phyloP scores from a whole-genome alignment of 2,888 invertebrate genomes.

The Mesochorus sp. region DNA sequence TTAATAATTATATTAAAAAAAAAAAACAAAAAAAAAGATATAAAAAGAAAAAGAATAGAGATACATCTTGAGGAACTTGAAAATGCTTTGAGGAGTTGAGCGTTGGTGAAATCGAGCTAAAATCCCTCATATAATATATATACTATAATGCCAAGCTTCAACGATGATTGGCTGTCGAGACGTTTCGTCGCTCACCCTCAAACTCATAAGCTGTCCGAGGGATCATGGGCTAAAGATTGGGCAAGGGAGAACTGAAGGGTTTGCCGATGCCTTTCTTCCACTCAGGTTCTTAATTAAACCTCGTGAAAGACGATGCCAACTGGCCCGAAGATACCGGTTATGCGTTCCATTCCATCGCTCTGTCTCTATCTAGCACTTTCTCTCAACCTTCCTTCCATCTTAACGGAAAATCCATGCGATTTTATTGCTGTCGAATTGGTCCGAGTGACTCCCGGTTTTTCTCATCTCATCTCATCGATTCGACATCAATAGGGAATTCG shows the following conservation, averaged over 20 bases:
- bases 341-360: constrained; percentile 11
- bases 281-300: constrained; percentile 72
- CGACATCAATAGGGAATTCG: constrained; percentile 49
- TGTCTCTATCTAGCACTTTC: neutral
- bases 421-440: constrained; percentile 54
- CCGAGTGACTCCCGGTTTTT: constrained; percentile 11
- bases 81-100: neutral
- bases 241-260: constrained; percentile 40
- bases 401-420: constrained; percentile 56
- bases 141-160: constrained; percentile 13
- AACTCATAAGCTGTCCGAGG: constrained; percentile 60
- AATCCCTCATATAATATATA: neutral
- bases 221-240: constrained; percentile 36
- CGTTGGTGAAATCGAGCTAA: neutral
- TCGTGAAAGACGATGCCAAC: constrained; percentile 57
- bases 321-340: constrained; percentile 46
- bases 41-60: neutral
- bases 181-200: constrained; percentile 62
- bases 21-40: neutral
- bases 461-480: constrained; percentile 21
- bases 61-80: neutral
- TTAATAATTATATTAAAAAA: neutral
- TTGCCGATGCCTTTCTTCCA: constrained; percentile 25
- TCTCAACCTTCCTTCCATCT: constrained; percentile 1
- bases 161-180: constrained; percentile 63